These are phyloP conservation scores for Heteropelma amictum DNA, from an alignment of 2,888 invertebrate genomes.

Conservation along the genomic window DNA sequence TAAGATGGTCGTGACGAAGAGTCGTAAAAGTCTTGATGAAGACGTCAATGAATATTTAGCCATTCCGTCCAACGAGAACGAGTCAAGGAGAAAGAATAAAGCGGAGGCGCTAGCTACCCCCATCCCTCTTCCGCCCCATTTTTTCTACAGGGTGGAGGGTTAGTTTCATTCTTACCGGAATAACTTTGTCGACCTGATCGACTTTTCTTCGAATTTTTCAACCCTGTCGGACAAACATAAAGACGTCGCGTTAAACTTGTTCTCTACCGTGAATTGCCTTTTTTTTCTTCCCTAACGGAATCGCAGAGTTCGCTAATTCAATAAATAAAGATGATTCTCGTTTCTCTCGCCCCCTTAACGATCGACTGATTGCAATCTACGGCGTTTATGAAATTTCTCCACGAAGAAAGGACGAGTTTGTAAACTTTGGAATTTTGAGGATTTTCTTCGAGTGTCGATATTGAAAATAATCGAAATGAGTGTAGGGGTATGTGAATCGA, in stretches of 20 bases:
- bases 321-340: conserved; percentile 49
- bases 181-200: conserved; percentile 57
- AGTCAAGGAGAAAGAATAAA: conserved; percentile 3
- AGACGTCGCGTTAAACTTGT: background rate
- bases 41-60: conserved; percentile 77
- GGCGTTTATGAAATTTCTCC: too few relatives aligned
- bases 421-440: conserved; percentile 34
- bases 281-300: conserved; percentile 9
- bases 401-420: conserved; percentile 8
- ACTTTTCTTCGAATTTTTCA: conserved; percentile 39
- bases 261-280: background rate
- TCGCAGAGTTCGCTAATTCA: conserved; percentile 34
- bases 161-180: conserved; percentile 40
- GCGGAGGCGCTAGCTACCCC: too few relatives aligned
- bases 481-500: background rate
- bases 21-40: conserved; percentile 75
- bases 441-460: conserved; percentile 32
- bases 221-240: background rate
- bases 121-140: too few relatives aligned
- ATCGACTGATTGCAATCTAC: too few relatives aligned
- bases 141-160: background rate
- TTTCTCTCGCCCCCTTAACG: background rate
- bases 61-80: conserved; percentile 58
- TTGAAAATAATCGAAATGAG: conserved; percentile 29
- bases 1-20: conserved; percentile 42